Conservation (phyloP, 2,888 invertebrate species). For the Catocala fraxini region DNA sequence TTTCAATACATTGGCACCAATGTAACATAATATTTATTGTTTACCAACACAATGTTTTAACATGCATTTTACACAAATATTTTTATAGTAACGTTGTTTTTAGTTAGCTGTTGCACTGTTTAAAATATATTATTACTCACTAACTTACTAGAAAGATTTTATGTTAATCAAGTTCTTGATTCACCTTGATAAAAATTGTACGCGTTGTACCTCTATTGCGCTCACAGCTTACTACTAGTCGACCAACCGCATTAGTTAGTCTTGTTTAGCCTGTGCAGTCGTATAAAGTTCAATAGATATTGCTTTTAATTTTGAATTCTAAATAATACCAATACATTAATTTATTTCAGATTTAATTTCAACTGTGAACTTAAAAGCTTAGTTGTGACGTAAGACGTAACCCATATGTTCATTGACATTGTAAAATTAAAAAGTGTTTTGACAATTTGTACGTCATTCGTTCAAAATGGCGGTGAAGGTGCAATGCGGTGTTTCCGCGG, state of each 20-base stretch:
- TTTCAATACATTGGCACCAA: too few species aligned
- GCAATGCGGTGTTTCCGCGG: slow-evolving; percentile 87
- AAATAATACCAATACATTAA: too few species aligned
- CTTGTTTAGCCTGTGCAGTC: not conserved
- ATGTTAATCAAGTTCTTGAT: slow-evolving; percentile 8
- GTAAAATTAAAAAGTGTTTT: slow-evolving; percentile 31
- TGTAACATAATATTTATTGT: too few species aligned
- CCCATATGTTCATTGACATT: slow-evolving; percentile 11
- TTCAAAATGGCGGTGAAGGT: slow-evolving; percentile 80
- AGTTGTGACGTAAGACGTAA: slow-evolving; percentile 1
- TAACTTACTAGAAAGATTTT: not conserved
- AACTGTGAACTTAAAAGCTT: not conserved
- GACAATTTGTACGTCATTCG: slow-evolving; percentile 55
- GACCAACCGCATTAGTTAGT: slow-evolving; percentile 13
- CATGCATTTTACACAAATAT: too few species aligned
- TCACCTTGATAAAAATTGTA: not conserved
- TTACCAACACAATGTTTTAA: too few species aligned
- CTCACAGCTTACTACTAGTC: slow-evolving; percentile 6
- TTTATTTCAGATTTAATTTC: too few species aligned
- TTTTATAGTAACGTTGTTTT: too few species aligned
- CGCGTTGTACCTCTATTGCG: not conserved
- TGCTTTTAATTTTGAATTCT: not conserved
- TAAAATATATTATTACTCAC: too few species aligned
- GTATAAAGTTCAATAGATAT: not conserved
- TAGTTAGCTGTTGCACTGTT: too few species aligned